phyloP scores from a whole-genome alignment of 2,797 vertebrate species.

The Potorous gilbertii region DNA sequence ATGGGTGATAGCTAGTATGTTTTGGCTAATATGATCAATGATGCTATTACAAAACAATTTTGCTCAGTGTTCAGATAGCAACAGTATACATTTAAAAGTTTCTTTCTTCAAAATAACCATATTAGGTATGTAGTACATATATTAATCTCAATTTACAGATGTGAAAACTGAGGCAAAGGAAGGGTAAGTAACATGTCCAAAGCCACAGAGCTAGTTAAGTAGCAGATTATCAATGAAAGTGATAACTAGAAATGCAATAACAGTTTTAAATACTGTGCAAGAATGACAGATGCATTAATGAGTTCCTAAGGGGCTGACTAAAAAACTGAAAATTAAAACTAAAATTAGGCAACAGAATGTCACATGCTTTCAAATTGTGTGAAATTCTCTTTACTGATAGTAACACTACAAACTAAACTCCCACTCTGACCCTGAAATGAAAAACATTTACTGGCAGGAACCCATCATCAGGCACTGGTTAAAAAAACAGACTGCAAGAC shows the following conservation, averaged over 20 bases:
- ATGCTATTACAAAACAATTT: background rate
- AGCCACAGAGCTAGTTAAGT: background rate
- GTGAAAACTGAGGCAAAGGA: background rate
- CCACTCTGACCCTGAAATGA: conserved; percentile 72
- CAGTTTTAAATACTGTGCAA: background rate
- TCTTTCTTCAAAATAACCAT: background rate
- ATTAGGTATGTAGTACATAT: background rate
- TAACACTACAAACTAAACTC: conserved; percentile 59
- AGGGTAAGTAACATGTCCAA: background rate
- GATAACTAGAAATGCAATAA: background rate
- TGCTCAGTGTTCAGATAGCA: background rate
- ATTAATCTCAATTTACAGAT: background rate
- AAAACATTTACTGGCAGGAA: conserved; percentile 74
- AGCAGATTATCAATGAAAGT: background rate
- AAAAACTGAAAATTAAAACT: conserved; percentile 47
- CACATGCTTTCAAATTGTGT: conserved; percentile 10
- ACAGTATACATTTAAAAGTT: background rate
- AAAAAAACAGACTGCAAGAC: conserved; percentile 34
- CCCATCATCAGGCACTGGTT: conserved; percentile 41
- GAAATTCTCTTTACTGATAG: background rate
- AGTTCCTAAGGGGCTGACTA: conserved; percentile 41
- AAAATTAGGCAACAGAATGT: conserved; percentile 11
- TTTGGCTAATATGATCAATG: background rate
- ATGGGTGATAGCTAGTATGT: background rate
- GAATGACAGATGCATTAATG: conserved; percentile 15